Evolutionary conservation across 2,797 vertebrate species (phyloP).

Genomic region (Urosaurus nigricauda): DNA sequence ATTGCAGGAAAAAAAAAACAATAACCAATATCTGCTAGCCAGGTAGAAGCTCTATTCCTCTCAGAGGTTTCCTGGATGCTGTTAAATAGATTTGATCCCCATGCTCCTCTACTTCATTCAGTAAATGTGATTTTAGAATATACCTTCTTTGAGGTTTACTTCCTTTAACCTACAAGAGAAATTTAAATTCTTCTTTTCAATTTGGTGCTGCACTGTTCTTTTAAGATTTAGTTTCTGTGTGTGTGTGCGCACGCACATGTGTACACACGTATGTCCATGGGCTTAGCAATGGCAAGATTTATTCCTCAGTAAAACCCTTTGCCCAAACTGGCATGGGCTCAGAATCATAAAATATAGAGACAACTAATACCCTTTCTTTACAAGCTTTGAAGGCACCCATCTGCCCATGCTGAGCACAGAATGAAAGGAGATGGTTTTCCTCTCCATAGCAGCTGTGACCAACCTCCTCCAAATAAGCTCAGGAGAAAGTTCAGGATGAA

Average conservation of each 20-base stretch:
- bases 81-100: neutral
- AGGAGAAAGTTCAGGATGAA: conserved; percentile 11
- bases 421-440: conserved; percentile 39
- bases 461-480: neutral
- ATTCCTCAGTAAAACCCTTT: conserved; percentile 1
- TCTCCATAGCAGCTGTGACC: conserved; percentile 30
- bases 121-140: neutral
- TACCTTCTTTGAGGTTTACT: neutral
- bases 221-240: neutral
- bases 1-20: neutral
- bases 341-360: conserved; percentile 12
- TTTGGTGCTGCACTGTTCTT: neutral
- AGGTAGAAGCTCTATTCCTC: neutral
- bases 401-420: conserved; percentile 24
- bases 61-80: neutral
- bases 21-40: neutral
- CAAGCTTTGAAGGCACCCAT: conserved; percentile 31
- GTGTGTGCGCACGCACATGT: too few relatives aligned
- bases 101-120: neutral
- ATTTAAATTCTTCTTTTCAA: conserved; percentile 9
- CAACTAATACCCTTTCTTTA: conserved; percentile 10
- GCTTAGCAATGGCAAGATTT: neutral
- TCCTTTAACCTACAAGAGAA: neutral
- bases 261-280: too few relatives aligned
- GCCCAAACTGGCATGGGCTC: conserved; percentile 1